Evolutionary conservation across 2,888 invertebrate genomes (phyloP).

Genomic region (Chrysolina americana): DNA sequence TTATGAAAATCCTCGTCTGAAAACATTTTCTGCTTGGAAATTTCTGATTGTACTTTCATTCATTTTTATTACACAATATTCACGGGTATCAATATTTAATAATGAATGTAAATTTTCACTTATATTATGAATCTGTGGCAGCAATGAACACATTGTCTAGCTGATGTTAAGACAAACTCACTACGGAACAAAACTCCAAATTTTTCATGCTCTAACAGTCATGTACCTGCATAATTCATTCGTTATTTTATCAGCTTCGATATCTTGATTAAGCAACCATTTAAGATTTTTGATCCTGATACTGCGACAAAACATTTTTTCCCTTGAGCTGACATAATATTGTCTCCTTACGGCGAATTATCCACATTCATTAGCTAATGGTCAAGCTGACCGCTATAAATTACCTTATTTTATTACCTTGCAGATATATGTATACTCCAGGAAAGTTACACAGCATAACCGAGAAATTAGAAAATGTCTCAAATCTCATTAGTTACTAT

Average conservation of each 20-base stretch:
- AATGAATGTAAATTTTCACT: too few species aligned
- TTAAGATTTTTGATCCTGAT: neutral
- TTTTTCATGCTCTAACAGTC: neutral
- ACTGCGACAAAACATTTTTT: neutral
- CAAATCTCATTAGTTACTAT: too few species aligned
- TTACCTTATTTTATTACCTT: conserved; percentile 45
- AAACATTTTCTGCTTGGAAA: too few species aligned
- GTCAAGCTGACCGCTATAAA: conserved; percentile 36
- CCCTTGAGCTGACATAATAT: neutral
- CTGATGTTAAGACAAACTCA: too few species aligned
- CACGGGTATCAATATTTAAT: too few species aligned
- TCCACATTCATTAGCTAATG: conserved; percentile 45
- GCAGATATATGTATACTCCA: conserved; percentile 34
- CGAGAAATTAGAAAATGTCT: too few species aligned
- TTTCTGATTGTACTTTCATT: too few species aligned
- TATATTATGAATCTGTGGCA: too few species aligned
- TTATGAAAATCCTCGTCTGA: too few species aligned
- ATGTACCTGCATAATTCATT: neutral
- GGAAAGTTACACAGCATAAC: neutral
- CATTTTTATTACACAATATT: too few species aligned
- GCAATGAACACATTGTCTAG: too few species aligned
- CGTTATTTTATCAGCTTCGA: neutral
- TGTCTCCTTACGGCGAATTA: neutral
- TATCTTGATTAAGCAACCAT: neutral
- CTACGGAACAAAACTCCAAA: neutral